Conservation (phyloP, 2,888 invertebrate genomes). For the Hylaea fasciaria region DNA sequence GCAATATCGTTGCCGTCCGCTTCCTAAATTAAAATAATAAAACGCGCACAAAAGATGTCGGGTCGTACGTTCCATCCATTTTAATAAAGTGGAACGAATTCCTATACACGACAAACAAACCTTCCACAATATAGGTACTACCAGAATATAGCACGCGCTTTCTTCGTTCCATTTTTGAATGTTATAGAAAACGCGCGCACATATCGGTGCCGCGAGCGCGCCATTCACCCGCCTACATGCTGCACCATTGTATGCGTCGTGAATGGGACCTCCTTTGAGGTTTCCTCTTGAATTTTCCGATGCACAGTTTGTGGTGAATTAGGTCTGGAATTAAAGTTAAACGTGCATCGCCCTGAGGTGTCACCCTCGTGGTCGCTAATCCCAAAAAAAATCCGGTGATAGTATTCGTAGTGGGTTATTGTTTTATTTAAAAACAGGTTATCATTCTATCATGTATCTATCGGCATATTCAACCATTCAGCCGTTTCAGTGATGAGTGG, state of each 20-base stretch:
- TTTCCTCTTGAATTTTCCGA: constrained; percentile 48
- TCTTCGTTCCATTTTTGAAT: constrained; percentile 64
- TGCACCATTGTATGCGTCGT: constrained; percentile 51
- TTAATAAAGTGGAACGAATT: constrained; percentile 59
- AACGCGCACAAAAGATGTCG: constrained; percentile 18
- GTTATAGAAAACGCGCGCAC: constrained; percentile 53
- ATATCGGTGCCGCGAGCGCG: constrained; percentile 36
- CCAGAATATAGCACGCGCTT: constrained; percentile 41
- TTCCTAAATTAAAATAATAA: constrained; percentile 21
- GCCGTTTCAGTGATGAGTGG: too few species aligned
- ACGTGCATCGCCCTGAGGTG: too few species aligned
- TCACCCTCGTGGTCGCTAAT: too few species aligned
- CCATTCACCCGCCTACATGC: constrained; percentile 45
- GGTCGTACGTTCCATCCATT: constrained; percentile 25
- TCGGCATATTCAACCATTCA: too few species aligned
- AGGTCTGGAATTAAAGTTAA: neutral
- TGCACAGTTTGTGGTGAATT: constrained; percentile 26
- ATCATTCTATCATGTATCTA: too few species aligned
- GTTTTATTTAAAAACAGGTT: too few species aligned
- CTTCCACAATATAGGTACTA: constrained; percentile 51
- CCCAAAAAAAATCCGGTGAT: too few species aligned
- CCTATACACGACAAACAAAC: constrained; percentile 51
- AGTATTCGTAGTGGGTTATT: too few species aligned
- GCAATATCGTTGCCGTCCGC: constrained; percentile 17
- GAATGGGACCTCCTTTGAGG: constrained; percentile 54